These are phyloP conservation scores for Euwallacea similis DNA, from an alignment of 1,140 invertebrate species.

Conservation along the genomic window DNA sequence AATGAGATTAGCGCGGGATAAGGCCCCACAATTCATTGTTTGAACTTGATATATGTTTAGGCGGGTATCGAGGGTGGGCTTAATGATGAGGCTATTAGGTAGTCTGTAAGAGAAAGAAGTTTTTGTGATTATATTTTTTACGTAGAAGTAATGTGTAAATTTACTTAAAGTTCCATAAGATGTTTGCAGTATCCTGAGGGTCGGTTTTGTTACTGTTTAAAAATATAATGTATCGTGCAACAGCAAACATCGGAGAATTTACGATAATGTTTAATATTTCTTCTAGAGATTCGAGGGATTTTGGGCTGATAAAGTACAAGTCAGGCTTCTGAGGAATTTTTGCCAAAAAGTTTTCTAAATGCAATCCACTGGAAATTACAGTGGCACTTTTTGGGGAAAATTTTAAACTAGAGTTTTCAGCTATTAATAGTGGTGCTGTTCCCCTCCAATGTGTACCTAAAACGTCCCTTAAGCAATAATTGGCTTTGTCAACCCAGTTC, in stretches of 20 bases:
- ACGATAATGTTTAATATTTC: neutral
- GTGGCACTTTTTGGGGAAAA: neutral
- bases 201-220: neutral
- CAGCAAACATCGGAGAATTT: neutral
- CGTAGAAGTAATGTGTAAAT: neutral
- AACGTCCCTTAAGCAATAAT: no score
- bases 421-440: no score
- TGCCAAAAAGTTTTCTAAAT: neutral
- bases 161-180: slow-evolving; percentile 1
- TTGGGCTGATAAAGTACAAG: neutral
- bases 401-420: no score
- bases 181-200: neutral
- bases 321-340: neutral
- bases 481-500: no score
- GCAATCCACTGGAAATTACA: neutral
- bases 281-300: neutral
- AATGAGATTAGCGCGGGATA: neutral
- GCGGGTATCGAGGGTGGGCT: neutral
- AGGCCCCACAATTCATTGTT: neutral
- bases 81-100: neutral
- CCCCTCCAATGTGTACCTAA: no score
- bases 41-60: neutral
- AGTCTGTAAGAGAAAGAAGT: neutral
- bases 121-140: neutral
- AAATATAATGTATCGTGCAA: neutral